phyloP scores from a whole-genome alignment of 64 coral and sea anemone species.

The Exaiptasia diaphana region DNA sequence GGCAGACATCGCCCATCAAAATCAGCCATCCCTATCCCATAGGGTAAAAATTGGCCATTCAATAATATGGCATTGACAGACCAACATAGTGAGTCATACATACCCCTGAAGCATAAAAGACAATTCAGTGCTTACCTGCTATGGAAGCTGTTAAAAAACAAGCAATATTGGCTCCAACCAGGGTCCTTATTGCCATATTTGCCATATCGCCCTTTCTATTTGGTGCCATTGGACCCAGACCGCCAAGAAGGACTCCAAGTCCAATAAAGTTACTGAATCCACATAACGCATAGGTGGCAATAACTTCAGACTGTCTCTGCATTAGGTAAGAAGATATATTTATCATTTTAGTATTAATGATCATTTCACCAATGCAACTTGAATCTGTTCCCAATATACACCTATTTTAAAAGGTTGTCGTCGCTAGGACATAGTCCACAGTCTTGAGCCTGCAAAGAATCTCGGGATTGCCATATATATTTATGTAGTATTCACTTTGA shows the following conservation, averaged over 20 bases:
- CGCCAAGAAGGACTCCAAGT: slow-evolving; percentile 65
- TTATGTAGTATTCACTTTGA: too few species aligned
- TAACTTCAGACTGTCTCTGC: slow-evolving; percentile 76
- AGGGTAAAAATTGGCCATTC: too few species aligned
- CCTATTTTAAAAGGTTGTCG: too few species aligned
- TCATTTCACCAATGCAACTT: neutral
- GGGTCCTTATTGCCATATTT: slow-evolving; percentile 67
- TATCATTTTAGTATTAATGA: too few species aligned
- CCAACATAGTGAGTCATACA: too few species aligned
- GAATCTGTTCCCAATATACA: neutral
- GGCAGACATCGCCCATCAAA: too few species aligned
- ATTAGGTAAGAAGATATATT: too few species aligned
- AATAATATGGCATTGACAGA: too few species aligned
- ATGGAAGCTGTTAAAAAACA: slow-evolving; percentile 94
- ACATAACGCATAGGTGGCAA: slow-evolving; percentile 81
- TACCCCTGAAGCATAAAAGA: neutral
- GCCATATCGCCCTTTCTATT: slow-evolving; percentile 75
- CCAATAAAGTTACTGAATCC: slow-evolving; percentile 88
- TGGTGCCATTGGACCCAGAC: slow-evolving; percentile 80
- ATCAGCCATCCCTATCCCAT: too few species aligned
- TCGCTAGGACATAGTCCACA: too few species aligned
- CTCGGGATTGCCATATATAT: too few species aligned
- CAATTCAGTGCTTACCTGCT: slow-evolving; percentile 36
- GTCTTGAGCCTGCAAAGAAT: too few species aligned
- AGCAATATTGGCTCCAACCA: slow-evolving; percentile 74